Evolutionary conservation across 2,888 invertebrate species (phyloP).

Genomic region (Cantharis rustica): DNA sequence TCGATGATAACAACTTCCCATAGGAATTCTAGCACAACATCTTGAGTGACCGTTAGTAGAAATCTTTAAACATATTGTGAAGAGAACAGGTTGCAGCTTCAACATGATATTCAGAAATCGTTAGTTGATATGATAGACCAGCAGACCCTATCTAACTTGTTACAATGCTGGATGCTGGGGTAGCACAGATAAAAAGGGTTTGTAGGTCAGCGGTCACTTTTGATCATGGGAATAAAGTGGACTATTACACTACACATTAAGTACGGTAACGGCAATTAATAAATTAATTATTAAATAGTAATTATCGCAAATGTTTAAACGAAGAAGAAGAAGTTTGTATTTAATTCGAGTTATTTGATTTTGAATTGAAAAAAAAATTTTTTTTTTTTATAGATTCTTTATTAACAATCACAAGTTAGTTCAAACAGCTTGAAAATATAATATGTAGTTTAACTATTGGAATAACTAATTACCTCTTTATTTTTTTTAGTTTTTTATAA

Average conservation of each 20-base stretch:
- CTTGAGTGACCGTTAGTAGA: slow-evolving; percentile 13
- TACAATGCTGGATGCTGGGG: slow-evolving; percentile 24
- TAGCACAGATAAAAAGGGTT: slow-evolving; percentile 28
- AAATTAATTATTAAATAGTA: not conserved
- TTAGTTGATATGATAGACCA: slow-evolving; percentile 14
- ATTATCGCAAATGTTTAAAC: not conserved
- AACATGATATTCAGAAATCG: slow-evolving; percentile 13
- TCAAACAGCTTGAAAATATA: too few relatives aligned
- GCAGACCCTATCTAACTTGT: slow-evolving; percentile 19
- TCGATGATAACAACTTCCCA: not conserved
- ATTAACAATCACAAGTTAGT: too few relatives aligned
- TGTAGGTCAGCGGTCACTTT: slow-evolving; percentile 28
- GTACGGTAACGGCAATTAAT: not conserved
- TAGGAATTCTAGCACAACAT: not conserved
- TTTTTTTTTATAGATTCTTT: too few relatives aligned
- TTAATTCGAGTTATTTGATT: not conserved
- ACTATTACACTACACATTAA: not conserved
- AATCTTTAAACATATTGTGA: slow-evolving; percentile 14
- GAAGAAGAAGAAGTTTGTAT: not conserved
- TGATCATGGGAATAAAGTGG: slow-evolving; percentile 20
- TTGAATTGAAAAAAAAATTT: too few relatives aligned
- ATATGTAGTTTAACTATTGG: too few relatives aligned
- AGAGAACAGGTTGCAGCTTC: slow-evolving; percentile 23
- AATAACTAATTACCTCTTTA: too few relatives aligned
- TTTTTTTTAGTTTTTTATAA: too few relatives aligned